Base-by-base conservation (phyloP, 2,888 invertebrate genomes). In the Heliconius charithonia region DNA sequence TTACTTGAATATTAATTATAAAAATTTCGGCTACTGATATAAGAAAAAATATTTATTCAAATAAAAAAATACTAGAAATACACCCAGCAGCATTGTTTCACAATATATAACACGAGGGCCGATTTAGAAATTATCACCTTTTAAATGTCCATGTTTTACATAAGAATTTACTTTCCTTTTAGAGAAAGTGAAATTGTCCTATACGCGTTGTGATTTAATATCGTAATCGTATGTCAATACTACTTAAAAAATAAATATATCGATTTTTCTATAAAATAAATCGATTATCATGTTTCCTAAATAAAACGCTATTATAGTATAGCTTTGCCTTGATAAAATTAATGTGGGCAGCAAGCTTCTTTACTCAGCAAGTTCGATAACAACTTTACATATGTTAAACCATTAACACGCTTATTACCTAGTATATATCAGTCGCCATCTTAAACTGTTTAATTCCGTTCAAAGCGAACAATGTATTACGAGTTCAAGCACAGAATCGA, bases 401-500 rank as follows among this genome's bases (percentile, higher is more conserved):
- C 41, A 73, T 59, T 75, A 73, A 72, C 62, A 73, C n/a, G 65
- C 62, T 67, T 79, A 73, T 73, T 67, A 45, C 66, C 32, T 16
- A 74, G 56, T 56, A 37, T 27, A 62, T 80, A 76, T 79, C 77
- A 78, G 80, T 79, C 81, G 80, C 78, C 79, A 81, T 80, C 79
- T 79, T 78, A 78, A 81, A 76, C 76, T 70, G 76, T 81, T 81
- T 77, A 80, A 80, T 81, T 80, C 80, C 71, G 75, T 80, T 80
- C 72, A 65, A 67, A 79, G 80, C 76, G 80, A 83, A 83, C 83
- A 83, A 83, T 83, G 79, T 27, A 63, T 63, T 29, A 19, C 63
- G 63, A 80, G 77, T 80, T 81, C 78, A 83, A 82, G 85, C 88
- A 87, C 81, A 83, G 84, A 83, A 85, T 85, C 85, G 85, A 87